Evolutionary conservation across 2,797 vertebrate genomes (phyloP), one percentile per base, ranked within the genome.

Genomic region (Acanthurus tractus): DNA sequence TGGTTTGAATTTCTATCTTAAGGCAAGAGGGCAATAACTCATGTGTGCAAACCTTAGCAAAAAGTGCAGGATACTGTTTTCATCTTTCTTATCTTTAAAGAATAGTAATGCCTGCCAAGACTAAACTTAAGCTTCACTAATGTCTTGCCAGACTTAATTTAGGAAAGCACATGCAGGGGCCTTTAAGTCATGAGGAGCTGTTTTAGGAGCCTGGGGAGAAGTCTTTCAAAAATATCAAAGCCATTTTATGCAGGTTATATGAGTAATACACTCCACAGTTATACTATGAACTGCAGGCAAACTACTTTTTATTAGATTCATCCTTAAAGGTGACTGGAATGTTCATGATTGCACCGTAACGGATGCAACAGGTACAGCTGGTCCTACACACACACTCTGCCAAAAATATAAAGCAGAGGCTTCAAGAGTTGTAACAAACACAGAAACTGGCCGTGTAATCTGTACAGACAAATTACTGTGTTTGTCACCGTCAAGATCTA

Each of bases 81-180:
- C 48, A 80, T 84, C 65, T 83, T 69, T 86, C 74, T 84, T 79
- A 90, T 91, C 85, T 78, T 73, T 62, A 86, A 78, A 86, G 78
- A 67, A 52, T 38, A 25, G 52, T 38, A 49, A 50, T 64, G 70
- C 78, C 74, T 77, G 86, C 85, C 78, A 91, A 88, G 72, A 68
- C 44, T 78, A 65, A 85, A 81, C 63, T 78, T 84, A 36, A 86
- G 72, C 82, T 88, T 81, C 52, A 88, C 83, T 90, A 70, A 87
- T 83, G 81, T 92, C 72, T 74, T 86, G 85, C 91, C 90, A 93
- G 76, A 83, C 29, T 70, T 86, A 20, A 88, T 87, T 84, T 86
- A 78, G 55, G 65, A 84, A 86, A 82, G 77, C 74, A 70, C 68
- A 78, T 36, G 53, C 66, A 63, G 75, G 17, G 64, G 59, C 48